Evolutionary conservation across 2,888 invertebrate species (phyloP), one percentile per base, ranked within the genome.

Genomic region (Drosophila paracracens): DNA sequence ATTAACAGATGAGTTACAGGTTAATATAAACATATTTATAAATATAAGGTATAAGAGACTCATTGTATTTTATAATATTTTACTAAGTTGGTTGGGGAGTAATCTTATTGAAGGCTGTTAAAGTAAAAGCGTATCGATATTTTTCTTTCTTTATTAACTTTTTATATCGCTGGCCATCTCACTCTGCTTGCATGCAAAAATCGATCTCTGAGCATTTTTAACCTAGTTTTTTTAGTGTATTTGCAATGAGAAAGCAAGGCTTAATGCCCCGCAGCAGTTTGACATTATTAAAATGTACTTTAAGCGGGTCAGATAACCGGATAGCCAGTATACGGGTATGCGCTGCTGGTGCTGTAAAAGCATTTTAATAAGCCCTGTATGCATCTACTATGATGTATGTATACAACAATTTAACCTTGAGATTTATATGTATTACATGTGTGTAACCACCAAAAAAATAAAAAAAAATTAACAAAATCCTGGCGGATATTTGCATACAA

Each of bases 351-450:
- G 51, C 69, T 35, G 54, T 51, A 31, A 74, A 60, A 74, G 62
- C 33, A 70, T 75, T 77, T 82, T 59, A 71, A 80, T 72, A 70
- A 72, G 71, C 82, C 75, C 74, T 80, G 59, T 52, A 64, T 75
- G 70, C 67, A 70, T 62, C 67, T 60, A 78, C 76, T 57, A 70
- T 74, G 74, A 84, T 82, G 85, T 80, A 83, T 80, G 82, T 83
- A 82, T 87, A 83, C 82, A 70, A 69, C 88, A 74, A 57, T 74
- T 81, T 84, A 87, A 84, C 88, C 84, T 85, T 85, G 81, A 88
- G 82, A 85, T 81, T 83, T 81, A 88, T 85, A 75, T 69, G 62
- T 57, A 72, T 65, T 69, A 67, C 48, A 58, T 36, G 21, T 16
- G 27, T 43, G 7, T 72, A 71, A 7, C 46, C 13, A 16, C 16